A percentile compares a stretch with the other conserved stretches of the same genome.
phyloP scores from a whole-genome alignment of 2,888 invertebrate genomes.

The Auanema sp. region DNA sequence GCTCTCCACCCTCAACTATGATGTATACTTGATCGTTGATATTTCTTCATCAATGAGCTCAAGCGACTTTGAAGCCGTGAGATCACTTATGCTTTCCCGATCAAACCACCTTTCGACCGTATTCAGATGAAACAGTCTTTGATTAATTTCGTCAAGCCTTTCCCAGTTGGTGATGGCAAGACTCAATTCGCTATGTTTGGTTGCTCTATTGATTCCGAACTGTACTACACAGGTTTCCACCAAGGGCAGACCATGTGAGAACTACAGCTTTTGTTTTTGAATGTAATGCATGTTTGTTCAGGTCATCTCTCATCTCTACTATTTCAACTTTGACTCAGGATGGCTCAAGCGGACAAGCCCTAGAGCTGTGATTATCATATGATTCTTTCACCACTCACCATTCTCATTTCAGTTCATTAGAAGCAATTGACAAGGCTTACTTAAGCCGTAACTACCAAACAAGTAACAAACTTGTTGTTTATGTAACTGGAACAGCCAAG shows the following conservation, averaged over 20 bases:
- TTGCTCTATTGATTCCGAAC: conserved; percentile 41
- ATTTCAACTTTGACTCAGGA: conserved; percentile 37
- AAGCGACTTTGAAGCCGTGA: conserved; percentile 36
- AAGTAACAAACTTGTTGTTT: conserved; percentile 31
- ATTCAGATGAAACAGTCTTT: conserved; percentile 41
- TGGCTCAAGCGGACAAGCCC: conserved; percentile 23
- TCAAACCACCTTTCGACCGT: background rate
- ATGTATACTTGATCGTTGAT: conserved; percentile 49
- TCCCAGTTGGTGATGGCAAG: conserved; percentile 27
- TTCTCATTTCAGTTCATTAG: conserved; percentile 19
- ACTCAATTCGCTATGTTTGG: conserved; percentile 40
- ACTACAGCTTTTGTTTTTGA: background rate
- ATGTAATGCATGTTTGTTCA: background rate
- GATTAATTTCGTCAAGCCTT: conserved; percentile 31
- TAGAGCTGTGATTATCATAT: too few relatives aligned
- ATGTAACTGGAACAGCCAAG: conserved; percentile 42
- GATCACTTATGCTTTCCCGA: background rate
- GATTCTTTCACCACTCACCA: too few relatives aligned
- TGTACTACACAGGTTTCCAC: conserved; percentile 46
- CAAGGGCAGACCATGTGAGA: conserved; percentile 30
- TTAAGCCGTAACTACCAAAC: conserved; percentile 24
- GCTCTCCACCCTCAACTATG: conserved; percentile 34
- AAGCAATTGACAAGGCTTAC: conserved; percentile 31
- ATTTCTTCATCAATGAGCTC: conserved; percentile 32
- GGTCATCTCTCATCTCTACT: conserved; percentile 3